phyloP scores from a whole-genome alignment of 1,140 invertebrate species.

The Euura saliciscinereae region DNA sequence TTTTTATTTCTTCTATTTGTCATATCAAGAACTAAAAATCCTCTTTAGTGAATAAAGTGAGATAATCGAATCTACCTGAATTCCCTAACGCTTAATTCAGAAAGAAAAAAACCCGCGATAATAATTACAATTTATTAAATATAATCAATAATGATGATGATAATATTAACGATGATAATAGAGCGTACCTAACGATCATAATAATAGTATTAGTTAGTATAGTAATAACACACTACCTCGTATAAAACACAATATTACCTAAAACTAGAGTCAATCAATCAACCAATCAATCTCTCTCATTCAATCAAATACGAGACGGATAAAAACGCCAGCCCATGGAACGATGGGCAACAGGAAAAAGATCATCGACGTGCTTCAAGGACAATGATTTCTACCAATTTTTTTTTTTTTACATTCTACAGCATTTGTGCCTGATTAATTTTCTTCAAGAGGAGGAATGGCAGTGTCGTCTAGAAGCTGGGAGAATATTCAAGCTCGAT shows the following conservation, averaged over 20 bases:
- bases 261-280: slow-evolving; percentile 34
- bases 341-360: background rate
- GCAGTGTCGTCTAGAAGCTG: background rate
- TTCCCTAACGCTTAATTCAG: slow-evolving; percentile 19
- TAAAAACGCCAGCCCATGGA: background rate
- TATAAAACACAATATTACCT: slow-evolving; percentile 28
- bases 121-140: slow-evolving; percentile 22
- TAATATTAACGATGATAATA: slow-evolving; percentile 18
- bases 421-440: background rate
- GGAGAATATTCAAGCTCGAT: background rate
- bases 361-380: background rate
- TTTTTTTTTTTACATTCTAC: background rate
- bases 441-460: background rate
- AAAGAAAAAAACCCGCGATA: slow-evolving; percentile 22
- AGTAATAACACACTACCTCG: slow-evolving; percentile 3
- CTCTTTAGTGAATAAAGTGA: background rate
- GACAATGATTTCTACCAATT: background rate
- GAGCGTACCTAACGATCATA: slow-evolving; percentile 23
- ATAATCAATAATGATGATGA: slow-evolving; percentile 32
- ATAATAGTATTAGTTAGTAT: slow-evolving; percentile 15
- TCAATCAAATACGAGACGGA: slow-evolving; percentile 14
- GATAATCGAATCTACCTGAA: slow-evolving; percentile 14
- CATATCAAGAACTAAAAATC: background rate
- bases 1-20: background rate
- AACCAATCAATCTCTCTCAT: slow-evolving; percentile 16